Base-by-base conservation (phyloP, 2,797 vertebrate genomes). In the Sciurus vulgaris region DNA sequence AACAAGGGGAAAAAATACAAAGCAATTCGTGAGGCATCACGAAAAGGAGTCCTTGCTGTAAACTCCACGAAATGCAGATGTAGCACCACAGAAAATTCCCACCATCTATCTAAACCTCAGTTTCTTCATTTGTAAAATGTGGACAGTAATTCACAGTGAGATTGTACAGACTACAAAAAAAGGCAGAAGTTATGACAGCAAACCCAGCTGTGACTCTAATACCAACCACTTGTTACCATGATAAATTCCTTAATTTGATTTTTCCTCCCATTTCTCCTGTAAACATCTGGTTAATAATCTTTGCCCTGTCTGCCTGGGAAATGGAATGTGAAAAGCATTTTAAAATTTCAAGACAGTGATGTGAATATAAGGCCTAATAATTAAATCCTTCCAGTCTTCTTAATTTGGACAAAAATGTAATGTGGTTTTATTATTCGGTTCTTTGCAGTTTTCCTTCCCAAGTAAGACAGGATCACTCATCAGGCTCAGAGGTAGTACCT, bases 321-420 rank as follows among this genome's bases (percentile, higher is more conserved):
- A 89, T 5, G 41, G n/a, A 85, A 67, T 7, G 26, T 83, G 38
- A 38, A 83, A 94, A 82, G 5, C 70, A 89, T 26, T 91, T 81
- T 74, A 56, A 86, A 51, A 89, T 33, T 76, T 47, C 61, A 91
- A 79, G 65, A 72, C 33, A 49, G 0, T 2, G 67, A 77, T 72
- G 82, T 59, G 91, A 84, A 72, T 12, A 9, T 83, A 83, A 94
- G 59, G 69, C 59, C 67, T 77, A 47, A 18, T 51, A 72, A 92
- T 26, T 38, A 67, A 41, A 85, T 88, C 65, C 79, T 74, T 91
- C 74, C 28, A 38, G 86, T 77, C 74, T 70, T 76, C 49, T 79
- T 33, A 79, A 74, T 91, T 84, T 51, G 49, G 54, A 86, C 63
- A 89, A 93, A 95, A 84, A 90, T 4, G 18, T 24, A 65, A 73